Evolutionary conservation across 2,888 invertebrate genomes (phyloP).

Genomic region (Trachelus stipa): DNA sequence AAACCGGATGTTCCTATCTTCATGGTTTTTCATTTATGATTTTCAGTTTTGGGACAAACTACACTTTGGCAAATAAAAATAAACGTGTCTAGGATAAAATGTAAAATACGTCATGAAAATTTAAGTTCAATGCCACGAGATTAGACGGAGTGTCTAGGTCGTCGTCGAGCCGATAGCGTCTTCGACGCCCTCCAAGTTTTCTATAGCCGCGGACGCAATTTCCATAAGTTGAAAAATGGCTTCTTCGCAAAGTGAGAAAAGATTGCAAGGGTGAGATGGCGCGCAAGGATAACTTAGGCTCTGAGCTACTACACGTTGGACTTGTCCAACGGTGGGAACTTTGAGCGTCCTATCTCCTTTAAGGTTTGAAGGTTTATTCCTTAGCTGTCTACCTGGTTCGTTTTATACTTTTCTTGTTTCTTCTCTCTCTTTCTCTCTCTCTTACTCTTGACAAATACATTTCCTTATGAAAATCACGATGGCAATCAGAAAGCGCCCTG

Average conservation of each 20-base stretch:
- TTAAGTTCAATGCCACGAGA: neutral
- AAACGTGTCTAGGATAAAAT: neutral
- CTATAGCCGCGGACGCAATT: conserved; percentile 42
- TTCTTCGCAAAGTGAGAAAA: conserved; percentile 57
- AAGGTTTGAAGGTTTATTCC: neutral
- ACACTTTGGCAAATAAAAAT: neutral
- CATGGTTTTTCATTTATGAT: neutral
- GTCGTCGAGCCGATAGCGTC: neutral
- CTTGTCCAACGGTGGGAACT: neutral
- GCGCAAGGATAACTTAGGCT: neutral
- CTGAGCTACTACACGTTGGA: neutral
- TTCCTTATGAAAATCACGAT: neutral
- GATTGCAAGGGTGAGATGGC: conserved; percentile 41
- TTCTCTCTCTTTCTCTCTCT: neutral
- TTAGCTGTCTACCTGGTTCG: neutral
- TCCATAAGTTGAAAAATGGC: conserved; percentile 63
- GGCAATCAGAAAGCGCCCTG: neutral
- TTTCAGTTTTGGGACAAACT: neutral
- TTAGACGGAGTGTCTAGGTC: neutral
- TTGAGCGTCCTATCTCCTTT: neutral
- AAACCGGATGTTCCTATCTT: neutral
- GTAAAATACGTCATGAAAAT: neutral
- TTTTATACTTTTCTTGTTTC: neutral
- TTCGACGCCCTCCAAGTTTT: conserved; percentile 8
- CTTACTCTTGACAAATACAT: neutral